Evolutionary conservation across 2,113 vertebrate species (phyloP), one percentile per base, ranked within the genome.

Genomic region (Grantiella picta): DNA sequence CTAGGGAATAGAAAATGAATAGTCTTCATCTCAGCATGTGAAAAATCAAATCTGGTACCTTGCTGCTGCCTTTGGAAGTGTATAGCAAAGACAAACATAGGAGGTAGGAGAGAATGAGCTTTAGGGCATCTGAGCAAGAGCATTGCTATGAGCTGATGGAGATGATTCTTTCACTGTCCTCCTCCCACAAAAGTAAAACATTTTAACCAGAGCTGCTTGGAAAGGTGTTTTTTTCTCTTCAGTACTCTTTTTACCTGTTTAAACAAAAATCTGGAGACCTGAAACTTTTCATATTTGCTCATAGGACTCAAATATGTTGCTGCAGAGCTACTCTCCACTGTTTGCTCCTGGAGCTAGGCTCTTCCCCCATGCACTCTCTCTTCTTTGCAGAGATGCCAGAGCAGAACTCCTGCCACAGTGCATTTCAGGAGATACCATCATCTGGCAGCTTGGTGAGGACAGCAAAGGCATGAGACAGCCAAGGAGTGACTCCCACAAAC

Each of bases 1-100:
- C 91, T 95, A 95, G 57, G 73, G 53, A 89, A 95, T 81, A 59
- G 60, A 57, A 92, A 78, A 92, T 44, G 10, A 91, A 89, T 91
- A 91, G n/a, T 72, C 49, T 75, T 84, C 53, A 84, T 82, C 73
- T 78, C 83, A 82, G 73, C 57, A 49, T 71, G 56, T 61, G 65
- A 82, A 79, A 86, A 90, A 84, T 68, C 61, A 78, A 47, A 92
- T 59, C n/a, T 81, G 63, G n/a, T 92, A 50, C 60, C 69, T 83
- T 77, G 50, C 42, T 69, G 50, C 68, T 70, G 64, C 47, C 47
- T 89, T 78, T 64, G 40, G 60, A 92, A 50, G 22, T 57, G 77
- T 82, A 49, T 29, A 65, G 44, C 72, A 70, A 92, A 86, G 45
- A 42, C n/a, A 88, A 76, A 75, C 13, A 4, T 10, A 75, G 44